A percentile compares a stretch with the other conserved stretches of the same genome.
These are phyloP conservation scores for Eucera pruinosa DNA, from an alignment of 2,888 invertebrate species.

Conservation along the genomic window DNA sequence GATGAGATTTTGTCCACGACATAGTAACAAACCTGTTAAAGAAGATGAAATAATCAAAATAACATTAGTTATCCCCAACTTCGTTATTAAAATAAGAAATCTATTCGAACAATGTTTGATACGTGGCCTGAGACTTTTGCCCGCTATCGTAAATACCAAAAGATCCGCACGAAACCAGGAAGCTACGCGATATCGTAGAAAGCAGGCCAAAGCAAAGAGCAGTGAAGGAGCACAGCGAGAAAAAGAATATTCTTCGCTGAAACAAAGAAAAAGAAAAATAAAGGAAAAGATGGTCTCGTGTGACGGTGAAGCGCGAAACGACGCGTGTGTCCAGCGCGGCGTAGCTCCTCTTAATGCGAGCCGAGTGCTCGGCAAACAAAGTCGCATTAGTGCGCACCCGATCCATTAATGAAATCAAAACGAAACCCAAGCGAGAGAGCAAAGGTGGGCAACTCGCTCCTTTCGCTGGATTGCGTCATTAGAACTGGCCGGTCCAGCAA, in stretches of 20 bases:
- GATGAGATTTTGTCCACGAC: too few species aligned
- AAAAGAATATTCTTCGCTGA: background rate
- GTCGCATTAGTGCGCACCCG: conserved; percentile 77
- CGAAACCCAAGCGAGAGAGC: conserved; percentile 57
- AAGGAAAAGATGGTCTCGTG: conserved; percentile 48
- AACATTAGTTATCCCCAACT: too few species aligned
- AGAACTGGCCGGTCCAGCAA: conserved; percentile 33
- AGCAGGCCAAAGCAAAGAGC: background rate
- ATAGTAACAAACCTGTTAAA: too few species aligned
- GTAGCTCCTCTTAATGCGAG: conserved; percentile 74
- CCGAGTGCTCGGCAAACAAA: conserved; percentile 79
- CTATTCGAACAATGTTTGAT: too few species aligned
- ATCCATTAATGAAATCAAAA: conserved; percentile 81
- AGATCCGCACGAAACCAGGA: background rate
- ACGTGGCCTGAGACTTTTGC: too few species aligned
- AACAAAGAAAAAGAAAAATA: conserved; percentile 23
- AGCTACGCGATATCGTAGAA: background rate
- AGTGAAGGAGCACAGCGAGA: background rate
- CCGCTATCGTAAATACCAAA: too few species aligned
- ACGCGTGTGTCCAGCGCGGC: conserved; percentile 66
- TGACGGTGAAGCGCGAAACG: conserved; percentile 68
- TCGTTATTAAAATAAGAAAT: too few species aligned
- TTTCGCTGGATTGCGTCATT: conserved; percentile 67
- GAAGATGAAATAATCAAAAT: too few species aligned
- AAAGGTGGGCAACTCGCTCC: conserved; percentile 34